phyloP scores from a whole-genome alignment of 2,797 vertebrate genomes.

The Ctenopoma multispine region DNA sequence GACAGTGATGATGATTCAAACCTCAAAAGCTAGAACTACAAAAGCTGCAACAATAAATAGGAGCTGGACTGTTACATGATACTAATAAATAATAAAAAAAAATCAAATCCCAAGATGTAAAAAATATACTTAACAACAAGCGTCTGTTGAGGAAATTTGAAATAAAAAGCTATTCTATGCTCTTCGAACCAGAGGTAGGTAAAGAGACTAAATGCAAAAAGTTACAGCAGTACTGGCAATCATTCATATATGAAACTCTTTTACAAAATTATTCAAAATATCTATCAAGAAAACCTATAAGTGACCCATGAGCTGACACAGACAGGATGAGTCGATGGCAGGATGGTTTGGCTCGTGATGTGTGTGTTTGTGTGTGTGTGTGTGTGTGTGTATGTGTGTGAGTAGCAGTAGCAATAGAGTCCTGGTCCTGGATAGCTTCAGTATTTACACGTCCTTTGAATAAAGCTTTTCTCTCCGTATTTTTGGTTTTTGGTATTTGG shows the following conservation, averaged over 20 bases:
- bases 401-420: constrained; percentile 67
- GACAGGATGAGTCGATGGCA: constrained; percentile 65
- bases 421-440: constrained; percentile 86
- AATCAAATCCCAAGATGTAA: constrained; percentile 38
- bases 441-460: constrained; percentile 94
- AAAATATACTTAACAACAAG: constrained; percentile 42
- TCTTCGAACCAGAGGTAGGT: constrained; percentile 77
- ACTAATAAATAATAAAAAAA: constrained; percentile 74
- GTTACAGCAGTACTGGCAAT: constrained; percentile 49
- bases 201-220: constrained; percentile 63
- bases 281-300: constrained; percentile 36
- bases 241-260: constrained; percentile 54
- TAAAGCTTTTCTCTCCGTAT: constrained; percentile 94
- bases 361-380: constrained; percentile 57
- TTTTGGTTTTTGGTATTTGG: constrained; percentile 92
- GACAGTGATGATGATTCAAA: constrained; percentile 49
- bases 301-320: constrained; percentile 59
- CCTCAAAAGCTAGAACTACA: constrained; percentile 39
- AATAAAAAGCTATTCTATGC: constrained; percentile 48
- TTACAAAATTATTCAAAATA: constrained; percentile 62
- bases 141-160: constrained; percentile 6
- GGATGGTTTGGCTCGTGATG: constrained; percentile 62
- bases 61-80: constrained; percentile 52
- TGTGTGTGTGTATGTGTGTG: constrained; percentile 56
- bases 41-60: constrained; percentile 76